Conservation (phyloP, 2,113 vertebrate species). For the Galbula dea region DNA sequence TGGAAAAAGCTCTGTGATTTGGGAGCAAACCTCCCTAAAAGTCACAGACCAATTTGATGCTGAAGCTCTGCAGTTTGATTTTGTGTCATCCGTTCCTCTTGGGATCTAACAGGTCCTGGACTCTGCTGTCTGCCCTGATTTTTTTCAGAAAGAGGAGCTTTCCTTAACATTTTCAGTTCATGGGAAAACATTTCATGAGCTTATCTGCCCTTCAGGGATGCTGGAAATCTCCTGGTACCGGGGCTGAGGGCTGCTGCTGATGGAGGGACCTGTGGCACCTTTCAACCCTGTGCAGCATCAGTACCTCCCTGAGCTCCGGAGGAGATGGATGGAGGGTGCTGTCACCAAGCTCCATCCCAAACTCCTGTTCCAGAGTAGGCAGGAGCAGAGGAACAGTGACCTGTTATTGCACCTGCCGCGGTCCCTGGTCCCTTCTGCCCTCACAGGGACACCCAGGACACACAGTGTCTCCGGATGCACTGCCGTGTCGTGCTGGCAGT, state of each 20-base stretch:
- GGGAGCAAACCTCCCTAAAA: neutral
- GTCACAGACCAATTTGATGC: neutral
- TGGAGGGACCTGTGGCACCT: neutral
- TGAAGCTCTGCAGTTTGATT: neutral
- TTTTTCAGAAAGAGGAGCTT: neutral
- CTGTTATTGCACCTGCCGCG: fast-evolving
- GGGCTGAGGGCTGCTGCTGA: neutral
- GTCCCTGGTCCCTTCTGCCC: neutral
- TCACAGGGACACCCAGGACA: neutral
- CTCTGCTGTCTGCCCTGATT: neutral
- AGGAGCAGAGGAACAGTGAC: neutral
- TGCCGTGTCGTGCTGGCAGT: fast-evolving
- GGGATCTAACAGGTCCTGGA: neutral
- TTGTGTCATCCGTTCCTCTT: neutral
- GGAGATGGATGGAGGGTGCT: neutral
- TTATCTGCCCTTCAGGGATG: fast-evolving
- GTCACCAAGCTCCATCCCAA: too few species aligned
- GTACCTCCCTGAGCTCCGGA: neutral
- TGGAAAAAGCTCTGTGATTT: neutral
- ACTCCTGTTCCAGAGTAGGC: neutral
- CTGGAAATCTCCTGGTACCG: neutral
- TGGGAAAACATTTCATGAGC: neutral
- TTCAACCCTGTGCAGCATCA: fast-evolving
- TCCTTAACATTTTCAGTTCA: neutral
- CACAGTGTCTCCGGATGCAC: too few species aligned